Base-by-base conservation (phyloP, 1,140 invertebrate species). In the Drosophila arizonae region DNA sequence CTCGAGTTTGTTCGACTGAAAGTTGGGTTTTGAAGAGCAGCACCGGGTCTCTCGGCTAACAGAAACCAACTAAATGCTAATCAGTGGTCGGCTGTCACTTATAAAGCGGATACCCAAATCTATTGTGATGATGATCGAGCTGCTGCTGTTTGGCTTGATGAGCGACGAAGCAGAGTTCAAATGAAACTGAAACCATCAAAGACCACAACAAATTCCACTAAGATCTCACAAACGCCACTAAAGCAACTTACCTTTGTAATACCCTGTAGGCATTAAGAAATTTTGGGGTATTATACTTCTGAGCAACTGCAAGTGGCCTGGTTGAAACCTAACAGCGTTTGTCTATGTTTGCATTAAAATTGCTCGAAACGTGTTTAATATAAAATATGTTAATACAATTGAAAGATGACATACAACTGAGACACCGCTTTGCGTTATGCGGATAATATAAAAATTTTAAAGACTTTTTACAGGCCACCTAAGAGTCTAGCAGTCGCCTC, bases 21-120 rank as follows among this genome's bases (percentile, higher is more conserved):
- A 21, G 13, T 11, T n/a, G 6, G 13, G 26, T 24, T 24, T 26
- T 3, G 8, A 30, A 30, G 30, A 50, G 33, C 50, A 72, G 43
- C 76, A 82, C 82, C 79, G 68, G 72, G 68, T 39, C 70, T 64
- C 75, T 85, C 76, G 86, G 74, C 86, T 77, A 90, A 76, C 81
- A 63, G 72, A 76, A 85, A 81, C 77, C 82, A 81, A 91, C 90
- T 91, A 91, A 91, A 91, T 90, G 90, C 73, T 90, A 90, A 91
- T 91, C 90, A 90, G 68, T 76, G 55, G 36, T 57, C 57, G 69
- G 50, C 55, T 75, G 64, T 79, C 81, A 77, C 86, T 91, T 86
- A 82, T 86, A 86, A 73, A 72, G 36, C 67, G 54, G 28, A 36
- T 33, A 46, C 33, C 60, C 58, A 39, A 57, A 62, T 57, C 60